phyloP scores from a whole-genome alignment of 2,113 vertebrate genomes.

The Romanogobio albipinnatus region DNA sequence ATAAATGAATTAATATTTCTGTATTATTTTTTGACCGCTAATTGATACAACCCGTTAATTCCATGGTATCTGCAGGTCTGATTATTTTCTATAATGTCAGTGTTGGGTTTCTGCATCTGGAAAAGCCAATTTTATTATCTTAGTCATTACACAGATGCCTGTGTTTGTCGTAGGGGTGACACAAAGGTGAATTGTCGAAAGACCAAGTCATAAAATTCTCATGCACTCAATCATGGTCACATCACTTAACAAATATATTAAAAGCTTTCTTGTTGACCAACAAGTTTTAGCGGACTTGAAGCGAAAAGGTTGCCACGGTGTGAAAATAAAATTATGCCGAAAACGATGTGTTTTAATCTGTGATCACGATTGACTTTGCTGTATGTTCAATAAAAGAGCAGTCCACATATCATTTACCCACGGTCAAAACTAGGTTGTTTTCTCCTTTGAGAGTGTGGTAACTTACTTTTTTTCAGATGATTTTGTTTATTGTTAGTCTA shows the following conservation, averaged over 20 bases:
- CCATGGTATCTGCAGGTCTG: neutral
- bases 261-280: neutral
- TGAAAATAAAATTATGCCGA: neutral
- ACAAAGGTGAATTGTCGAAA: constrained; percentile 40
- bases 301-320: neutral
- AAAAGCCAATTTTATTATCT: constrained; percentile 20
- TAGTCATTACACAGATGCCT: constrained; percentile 42
- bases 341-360: neutral
- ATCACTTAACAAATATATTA: neutral
- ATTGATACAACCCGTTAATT: neutral
- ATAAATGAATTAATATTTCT: neutral
- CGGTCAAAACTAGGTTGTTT: neutral
- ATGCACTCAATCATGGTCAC: constrained; percentile 31
- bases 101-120: constrained; percentile 2
- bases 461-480: neutral
- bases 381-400: neutral
- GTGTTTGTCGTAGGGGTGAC: constrained; percentile 41
- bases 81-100: neutral
- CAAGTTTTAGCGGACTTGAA: neutral
- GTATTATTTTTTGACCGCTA: neutral
- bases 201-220: constrained; percentile 42
- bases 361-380: neutral
- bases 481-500: neutral
- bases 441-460: neutral
- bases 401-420: neutral